Base-by-base conservation (phyloP, 2,113 vertebrate species). In the Peromyscus californicus region DNA sequence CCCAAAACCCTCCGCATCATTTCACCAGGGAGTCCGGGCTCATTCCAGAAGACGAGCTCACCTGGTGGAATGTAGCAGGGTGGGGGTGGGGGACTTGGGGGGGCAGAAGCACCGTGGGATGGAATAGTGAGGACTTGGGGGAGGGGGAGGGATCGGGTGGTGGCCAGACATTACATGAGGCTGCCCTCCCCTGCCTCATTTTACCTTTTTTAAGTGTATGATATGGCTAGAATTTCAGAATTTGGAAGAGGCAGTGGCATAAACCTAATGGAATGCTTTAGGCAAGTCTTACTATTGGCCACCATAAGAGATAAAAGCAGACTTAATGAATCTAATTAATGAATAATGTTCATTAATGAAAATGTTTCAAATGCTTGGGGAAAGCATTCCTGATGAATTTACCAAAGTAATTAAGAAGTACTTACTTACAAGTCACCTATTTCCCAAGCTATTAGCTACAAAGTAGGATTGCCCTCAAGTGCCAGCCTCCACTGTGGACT, bases 301-400 rank as follows among this genome's bases (percentile, higher is more conserved):
- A 54, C 45, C 54, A 0, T n/a, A 19, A 59, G 24, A 42, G 61
- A 19, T 63, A 72, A 84, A 83, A 59, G 85, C 82, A 67, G 76
- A 95, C 83, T 82, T 36, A 89, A 45, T 72, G 59, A 84, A 51
- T 36, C 54, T 91, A 85, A 51, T 75, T n/a, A 89, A 63, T 57
- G 54, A 74, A 72, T 94, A 22, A 54, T 83, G 65, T 29, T 26
- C 8, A 24, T 74, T 36, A 72, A 29, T 42, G 80, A 89, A 80
- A 79, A 82, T 82, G 29, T 42, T 61, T 21, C 63, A 72, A 59
- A 48, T 4, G 42, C 33, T 6, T 72, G 63, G 29, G 10, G 36
- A 26, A 45, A 51, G 16, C 16, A 19, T 83, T 63, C 13, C 70
- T 57, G 16, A 26, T 75, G 36, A 74, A 51, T 79, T 89, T 59